These are phyloP conservation scores for Tenebrosternarchus preto DNA, from an alignment of 2,113 vertebrate genomes.

Conservation along the genomic window DNA sequence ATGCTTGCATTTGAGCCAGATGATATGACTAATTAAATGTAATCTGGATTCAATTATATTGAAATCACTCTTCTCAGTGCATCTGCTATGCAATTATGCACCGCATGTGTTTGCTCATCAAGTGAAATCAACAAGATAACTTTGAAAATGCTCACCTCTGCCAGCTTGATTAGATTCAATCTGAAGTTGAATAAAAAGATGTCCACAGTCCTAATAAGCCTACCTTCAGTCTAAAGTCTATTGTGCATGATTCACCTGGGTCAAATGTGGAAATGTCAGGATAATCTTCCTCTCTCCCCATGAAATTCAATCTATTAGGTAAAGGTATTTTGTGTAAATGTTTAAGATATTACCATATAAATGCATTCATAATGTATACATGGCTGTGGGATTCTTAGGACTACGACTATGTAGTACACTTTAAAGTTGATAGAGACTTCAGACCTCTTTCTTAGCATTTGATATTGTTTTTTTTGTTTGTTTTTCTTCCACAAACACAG, in stretches of 20 bases:
- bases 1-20: conserved; percentile 51
- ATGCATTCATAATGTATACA: too few species aligned
- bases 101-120: conserved; percentile 55
- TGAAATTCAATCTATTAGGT: too few species aligned
- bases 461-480: too few species aligned
- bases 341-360: too few species aligned
- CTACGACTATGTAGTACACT: too few species aligned
- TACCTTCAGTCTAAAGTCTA: background rate
- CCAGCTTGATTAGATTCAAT: conserved; percentile 41
- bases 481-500: too few species aligned
- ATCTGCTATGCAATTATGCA: conserved; percentile 55
- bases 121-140: conserved; percentile 55
- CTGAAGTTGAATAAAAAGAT: conserved; percentile 43
- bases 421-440: too few species aligned
- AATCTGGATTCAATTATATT: conserved; percentile 69
- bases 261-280: background rate
- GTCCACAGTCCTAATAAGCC: background rate
- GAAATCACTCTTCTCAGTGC: conserved; percentile 62
- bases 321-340: too few species aligned
- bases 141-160: conserved; percentile 46
- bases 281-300: background rate
- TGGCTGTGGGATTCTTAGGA: too few species aligned
- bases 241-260: background rate
- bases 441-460: too few species aligned
- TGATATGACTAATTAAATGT: conserved; percentile 66